These are phyloP conservation scores for Onychostruthus taczanowskii DNA, from an alignment of 2,113 vertebrate genomes.

Conservation along the genomic window DNA sequence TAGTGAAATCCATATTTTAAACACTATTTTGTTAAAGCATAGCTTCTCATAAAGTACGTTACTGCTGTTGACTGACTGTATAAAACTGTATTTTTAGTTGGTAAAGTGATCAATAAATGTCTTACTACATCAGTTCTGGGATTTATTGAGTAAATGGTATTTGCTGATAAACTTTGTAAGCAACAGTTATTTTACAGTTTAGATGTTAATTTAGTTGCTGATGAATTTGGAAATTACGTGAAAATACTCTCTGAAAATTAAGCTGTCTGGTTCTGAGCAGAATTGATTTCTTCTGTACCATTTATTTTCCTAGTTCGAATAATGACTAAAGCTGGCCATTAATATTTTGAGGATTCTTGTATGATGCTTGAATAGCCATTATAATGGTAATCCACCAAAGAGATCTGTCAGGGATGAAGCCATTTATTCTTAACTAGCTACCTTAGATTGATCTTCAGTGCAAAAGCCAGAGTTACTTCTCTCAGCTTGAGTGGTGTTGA, in stretches of 20 bases:
- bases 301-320: background rate
- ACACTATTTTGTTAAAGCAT: conserved; percentile 19
- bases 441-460: background rate
- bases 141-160: background rate
- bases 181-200: background rate
- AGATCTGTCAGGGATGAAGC: background rate
- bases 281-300: background rate
- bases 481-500: background rate
- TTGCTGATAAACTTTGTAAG: background rate
- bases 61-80: conserved; percentile 57
- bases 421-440: background rate
- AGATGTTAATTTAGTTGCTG: background rate
- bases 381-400: background rate
- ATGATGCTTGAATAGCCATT: background rate
- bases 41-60: conserved; percentile 50
- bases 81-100: conserved; percentile 61
- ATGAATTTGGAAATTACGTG: background rate
- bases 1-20: conserved; percentile 40
- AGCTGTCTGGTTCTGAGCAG: background rate
- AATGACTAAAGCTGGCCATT: background rate
- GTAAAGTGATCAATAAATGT: conserved; percentile 76
- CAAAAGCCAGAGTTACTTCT: background rate
- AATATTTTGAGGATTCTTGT: background rate
- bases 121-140: conserved; percentile 28
- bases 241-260: background rate